Conservation (phyloP, 2,113 vertebrate genomes). For the Panthera tigris region DNA sequence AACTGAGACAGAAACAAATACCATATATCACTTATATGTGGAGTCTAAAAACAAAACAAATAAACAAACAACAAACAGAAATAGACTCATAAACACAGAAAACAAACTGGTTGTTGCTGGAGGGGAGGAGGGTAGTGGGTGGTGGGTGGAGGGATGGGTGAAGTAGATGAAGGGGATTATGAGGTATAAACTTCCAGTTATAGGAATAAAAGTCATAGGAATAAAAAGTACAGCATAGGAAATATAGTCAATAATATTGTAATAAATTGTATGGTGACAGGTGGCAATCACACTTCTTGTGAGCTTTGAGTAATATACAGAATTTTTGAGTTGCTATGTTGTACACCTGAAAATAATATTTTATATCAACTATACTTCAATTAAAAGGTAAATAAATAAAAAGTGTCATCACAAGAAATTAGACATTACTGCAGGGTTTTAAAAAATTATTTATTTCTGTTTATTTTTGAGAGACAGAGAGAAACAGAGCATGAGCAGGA, state of each 20-base stretch:
- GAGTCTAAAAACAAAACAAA: neutral
- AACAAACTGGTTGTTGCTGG: neutral
- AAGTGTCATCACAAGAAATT: neutral
- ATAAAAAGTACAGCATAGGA: neutral
- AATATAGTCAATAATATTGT: neutral
- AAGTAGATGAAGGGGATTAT: neutral
- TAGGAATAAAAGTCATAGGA: neutral
- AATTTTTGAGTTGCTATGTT: neutral
- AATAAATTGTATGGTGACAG: neutral
- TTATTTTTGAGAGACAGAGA: no score
- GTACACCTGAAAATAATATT: neutral
- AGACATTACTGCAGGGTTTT: neutral
- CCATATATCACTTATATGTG: neutral
- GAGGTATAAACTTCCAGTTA: neutral
- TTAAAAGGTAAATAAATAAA: neutral
- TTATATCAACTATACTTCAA: neutral
- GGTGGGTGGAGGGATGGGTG: neutral
- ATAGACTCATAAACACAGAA: neutral
- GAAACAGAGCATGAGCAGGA: no score
- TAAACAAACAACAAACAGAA: neutral
- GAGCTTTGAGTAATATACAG: neutral
- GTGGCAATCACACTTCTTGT: neutral
- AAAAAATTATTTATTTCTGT: neutral
- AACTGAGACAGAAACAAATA: neutral
- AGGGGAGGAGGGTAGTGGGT: neutral